These are phyloP conservation scores for Cryptomyrus ogoouensis DNA, from an alignment of 2,113 vertebrate species.

Conservation along the genomic window DNA sequence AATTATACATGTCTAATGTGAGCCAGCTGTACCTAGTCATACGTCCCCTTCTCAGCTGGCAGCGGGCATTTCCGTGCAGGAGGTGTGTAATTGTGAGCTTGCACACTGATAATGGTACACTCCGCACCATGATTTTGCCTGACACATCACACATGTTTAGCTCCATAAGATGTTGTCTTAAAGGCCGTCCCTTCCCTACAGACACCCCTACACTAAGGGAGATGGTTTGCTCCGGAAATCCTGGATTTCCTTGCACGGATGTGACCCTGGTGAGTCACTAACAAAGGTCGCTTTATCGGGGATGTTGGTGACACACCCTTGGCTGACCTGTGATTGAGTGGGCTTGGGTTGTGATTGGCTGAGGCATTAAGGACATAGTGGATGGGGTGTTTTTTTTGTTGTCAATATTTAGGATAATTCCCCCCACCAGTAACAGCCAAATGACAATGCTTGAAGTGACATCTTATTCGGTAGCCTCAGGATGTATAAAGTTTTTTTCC, in stretches of 20 bases:
- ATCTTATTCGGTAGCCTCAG: slow-evolving; percentile 27
- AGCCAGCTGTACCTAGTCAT: background rate
- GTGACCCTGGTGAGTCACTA: background rate
- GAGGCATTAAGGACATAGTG: background rate
- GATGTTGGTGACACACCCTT: background rate
- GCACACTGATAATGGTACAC: background rate
- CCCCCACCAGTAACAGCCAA: slow-evolving; percentile 31
- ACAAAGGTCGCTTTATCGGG: background rate
- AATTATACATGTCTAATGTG: slow-evolving; percentile 10
- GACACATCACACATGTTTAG: background rate
- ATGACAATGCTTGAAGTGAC: slow-evolving; percentile 32
- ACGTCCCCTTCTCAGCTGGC: background rate
- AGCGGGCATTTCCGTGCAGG: background rate
- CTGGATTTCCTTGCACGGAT: background rate
- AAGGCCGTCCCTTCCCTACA: background rate
- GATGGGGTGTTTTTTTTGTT: background rate
- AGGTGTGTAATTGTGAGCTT: background rate
- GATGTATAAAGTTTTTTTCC: slow-evolving; percentile 27
- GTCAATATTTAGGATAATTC: slow-evolving; percentile 28
- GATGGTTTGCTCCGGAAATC: background rate
- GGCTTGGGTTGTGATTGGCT: background rate
- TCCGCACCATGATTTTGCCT: background rate
- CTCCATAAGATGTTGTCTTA: background rate
- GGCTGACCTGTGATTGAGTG: background rate
- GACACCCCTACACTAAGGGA: background rate